Conservation (phyloP, 2,797 vertebrate genomes). For the Hippoglossus hippoglossus region DNA sequence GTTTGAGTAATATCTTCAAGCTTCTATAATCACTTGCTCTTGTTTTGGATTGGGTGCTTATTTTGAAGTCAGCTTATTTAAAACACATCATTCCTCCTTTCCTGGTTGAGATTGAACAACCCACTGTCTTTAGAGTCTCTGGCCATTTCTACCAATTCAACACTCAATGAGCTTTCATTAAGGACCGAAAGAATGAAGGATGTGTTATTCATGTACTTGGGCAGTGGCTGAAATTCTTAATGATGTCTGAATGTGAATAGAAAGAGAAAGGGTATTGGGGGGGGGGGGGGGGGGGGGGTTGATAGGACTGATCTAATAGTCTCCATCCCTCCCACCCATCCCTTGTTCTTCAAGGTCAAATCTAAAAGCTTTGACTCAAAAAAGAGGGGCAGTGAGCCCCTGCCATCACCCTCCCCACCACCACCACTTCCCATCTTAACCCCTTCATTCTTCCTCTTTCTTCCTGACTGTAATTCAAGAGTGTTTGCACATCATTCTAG, state of each 20-base stretch:
- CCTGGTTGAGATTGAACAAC: slow-evolving; percentile 9
- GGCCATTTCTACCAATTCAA: slow-evolving; percentile 18
- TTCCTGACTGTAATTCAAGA: not conserved
- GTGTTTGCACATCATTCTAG: too few relatives aligned
- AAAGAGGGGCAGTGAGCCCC: not conserved
- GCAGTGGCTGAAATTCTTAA: slow-evolving; percentile 52
- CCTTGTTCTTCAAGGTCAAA: slow-evolving; percentile 33
- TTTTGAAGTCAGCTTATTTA: slow-evolving; percentile 4
- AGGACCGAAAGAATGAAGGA: slow-evolving; percentile 22
- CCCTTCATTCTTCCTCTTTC: not conserved
- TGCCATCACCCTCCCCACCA: not conserved
- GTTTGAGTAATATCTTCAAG: slow-evolving; percentile 15
- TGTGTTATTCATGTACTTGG: slow-evolving; percentile 52
- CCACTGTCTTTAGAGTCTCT: not conserved
- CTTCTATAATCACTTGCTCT: slow-evolving; percentile 24
- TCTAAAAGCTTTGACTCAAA: slow-evolving; percentile 46
- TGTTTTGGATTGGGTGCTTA: not conserved
- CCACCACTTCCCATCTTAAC: not conserved
- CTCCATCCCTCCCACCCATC: not conserved
- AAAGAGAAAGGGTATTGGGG: not conserved
- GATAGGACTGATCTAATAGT: slow-evolving; percentile 55
- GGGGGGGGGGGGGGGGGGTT: slow-evolving; percentile 1
- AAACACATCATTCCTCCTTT: slow-evolving; percentile 25
- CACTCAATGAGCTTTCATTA: slow-evolving; percentile 21
- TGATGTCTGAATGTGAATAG: slow-evolving; percentile 43